phyloP scores from a whole-genome alignment of 2,888 invertebrate genomes.

The Lepidonotus clava region DNA sequence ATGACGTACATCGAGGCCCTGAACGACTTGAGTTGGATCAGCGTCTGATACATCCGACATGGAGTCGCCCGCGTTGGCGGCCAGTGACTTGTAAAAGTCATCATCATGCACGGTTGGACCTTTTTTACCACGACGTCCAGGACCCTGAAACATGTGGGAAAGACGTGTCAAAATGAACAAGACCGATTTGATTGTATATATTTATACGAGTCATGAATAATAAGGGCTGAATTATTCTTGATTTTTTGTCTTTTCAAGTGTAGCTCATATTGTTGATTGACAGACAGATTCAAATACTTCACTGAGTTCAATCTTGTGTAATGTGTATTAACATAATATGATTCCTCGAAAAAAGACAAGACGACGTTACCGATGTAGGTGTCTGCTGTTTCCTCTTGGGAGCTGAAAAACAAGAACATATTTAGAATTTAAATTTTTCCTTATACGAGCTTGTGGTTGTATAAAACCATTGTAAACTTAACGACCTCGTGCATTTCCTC shows the following conservation, averaged over 20 bases:
- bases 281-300: neutral
- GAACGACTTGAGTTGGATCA: neutral
- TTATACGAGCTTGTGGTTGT: neutral
- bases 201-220: no score
- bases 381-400: neutral
- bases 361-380: neutral
- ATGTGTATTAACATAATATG: neutral
- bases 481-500: no score
- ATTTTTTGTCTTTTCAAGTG: no score
- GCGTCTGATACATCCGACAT: constrained; percentile 38
- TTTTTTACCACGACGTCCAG: neutral
- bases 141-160: neutral
- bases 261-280: no score
- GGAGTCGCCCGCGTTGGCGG: neutral
- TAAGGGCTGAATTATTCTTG: no score
- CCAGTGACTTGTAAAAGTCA: constrained; percentile 6
- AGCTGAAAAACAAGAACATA: neutral
- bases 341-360: neutral
- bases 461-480: no score
- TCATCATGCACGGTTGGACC: neutral
- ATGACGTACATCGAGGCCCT: constrained; percentile 30
- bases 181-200: no score
- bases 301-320: neutral
- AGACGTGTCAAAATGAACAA: no score
- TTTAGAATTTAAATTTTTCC: neutral